A percentile compares a stretch with the other conserved stretches of the same genome.
These are phyloP conservation scores for Trogon melanurus DNA, from an alignment of 2,113 vertebrate species.

Conservation along the genomic window DNA sequence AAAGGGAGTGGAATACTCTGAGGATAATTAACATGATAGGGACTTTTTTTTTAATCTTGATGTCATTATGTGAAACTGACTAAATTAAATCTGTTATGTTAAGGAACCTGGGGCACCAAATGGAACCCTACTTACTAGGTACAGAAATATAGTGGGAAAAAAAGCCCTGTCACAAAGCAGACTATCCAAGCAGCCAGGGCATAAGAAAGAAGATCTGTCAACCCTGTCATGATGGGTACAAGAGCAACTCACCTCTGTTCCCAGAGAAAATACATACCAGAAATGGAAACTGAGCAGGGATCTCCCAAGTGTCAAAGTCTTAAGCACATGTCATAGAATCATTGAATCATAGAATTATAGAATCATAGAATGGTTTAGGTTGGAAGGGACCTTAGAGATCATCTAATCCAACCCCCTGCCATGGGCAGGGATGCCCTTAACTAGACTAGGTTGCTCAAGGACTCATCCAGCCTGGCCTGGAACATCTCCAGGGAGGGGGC, in stretches of 20 bases:
- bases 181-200: background rate
- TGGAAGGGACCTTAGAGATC: no score
- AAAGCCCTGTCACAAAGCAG: background rate
- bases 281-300: background rate
- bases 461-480: no score
- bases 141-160: background rate
- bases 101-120: background rate
- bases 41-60: background rate
- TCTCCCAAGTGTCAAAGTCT: background rate
- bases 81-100: background rate
- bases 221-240: background rate
- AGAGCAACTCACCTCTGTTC: background rate
- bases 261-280: background rate
- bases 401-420: no score
- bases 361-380: no score
- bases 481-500: no score
- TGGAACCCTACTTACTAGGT: background rate
- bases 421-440: no score
- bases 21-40: background rate
- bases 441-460: no score
- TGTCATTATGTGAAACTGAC: background rate
- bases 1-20: background rate
- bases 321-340: background rate
- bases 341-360: no score
- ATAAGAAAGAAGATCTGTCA: background rate